Percentiles rank a stretch among this genome's conserved stretches.
phyloP scores from a whole-genome alignment of 2,888 invertebrate genomes.

The Cephonodes hylas region DNA sequence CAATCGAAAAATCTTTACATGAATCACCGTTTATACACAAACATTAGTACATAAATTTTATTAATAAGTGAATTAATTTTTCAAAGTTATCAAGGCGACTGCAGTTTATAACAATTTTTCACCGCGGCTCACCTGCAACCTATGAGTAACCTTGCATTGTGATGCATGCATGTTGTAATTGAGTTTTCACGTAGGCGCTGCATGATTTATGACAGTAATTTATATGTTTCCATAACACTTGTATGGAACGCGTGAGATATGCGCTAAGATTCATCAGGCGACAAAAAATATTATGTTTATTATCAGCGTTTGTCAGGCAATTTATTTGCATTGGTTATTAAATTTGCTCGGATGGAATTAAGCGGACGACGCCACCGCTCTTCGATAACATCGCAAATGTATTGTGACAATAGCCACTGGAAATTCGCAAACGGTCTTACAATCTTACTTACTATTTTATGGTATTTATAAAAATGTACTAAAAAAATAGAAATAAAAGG shows the following conservation, averaged over 20 bases:
- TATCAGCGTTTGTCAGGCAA: constrained; percentile 9
- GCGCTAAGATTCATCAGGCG: constrained; percentile 4
- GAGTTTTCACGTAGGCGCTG: constrained; percentile 11
- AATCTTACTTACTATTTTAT: background rate
- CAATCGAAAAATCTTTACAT: background rate
- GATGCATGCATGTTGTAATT: constrained; percentile 4
- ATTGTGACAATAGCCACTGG: background rate
- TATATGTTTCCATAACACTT: constrained; percentile 5
- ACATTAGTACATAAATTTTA: background rate
- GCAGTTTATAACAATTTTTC: constrained; percentile 8
- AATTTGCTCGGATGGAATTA: background rate
- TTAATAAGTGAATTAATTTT: background rate
- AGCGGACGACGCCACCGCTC: background rate
- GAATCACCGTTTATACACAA: background rate
- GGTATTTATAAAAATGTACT: background rate
- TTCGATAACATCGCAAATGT: background rate
- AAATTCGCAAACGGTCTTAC: background rate
- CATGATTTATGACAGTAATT: constrained; percentile 10
- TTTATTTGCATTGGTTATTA: constrained; percentile 9
- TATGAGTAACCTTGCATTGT: constrained; percentile 7
- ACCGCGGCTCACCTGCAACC: constrained; percentile 3
- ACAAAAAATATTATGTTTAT: constrained; percentile 10
- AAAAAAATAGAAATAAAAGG: too few species aligned
- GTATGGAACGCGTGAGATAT: constrained; percentile 6
- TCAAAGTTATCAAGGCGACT: background rate